Percentiles rank a stretch among this genome's conserved stretches.
Evolutionary conservation across 2,797 vertebrate genomes (phyloP).

Genomic region (Pygocentrus nattereri): DNA sequence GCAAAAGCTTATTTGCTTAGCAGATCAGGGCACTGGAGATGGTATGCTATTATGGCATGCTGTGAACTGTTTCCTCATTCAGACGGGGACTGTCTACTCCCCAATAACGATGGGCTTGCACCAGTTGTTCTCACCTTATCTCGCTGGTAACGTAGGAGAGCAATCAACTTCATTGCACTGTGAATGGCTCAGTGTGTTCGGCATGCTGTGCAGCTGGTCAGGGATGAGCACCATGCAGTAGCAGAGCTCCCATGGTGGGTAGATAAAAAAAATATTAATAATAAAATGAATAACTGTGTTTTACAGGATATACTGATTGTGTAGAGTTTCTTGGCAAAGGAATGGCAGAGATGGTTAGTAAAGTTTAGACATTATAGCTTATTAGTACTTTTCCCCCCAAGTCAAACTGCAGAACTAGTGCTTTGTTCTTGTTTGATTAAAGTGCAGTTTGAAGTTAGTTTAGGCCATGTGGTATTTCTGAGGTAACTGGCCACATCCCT

Average conservation of each 20-base stretch:
- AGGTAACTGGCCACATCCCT: neutral
- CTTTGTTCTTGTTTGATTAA: neutral
- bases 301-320: neutral
- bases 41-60: neutral
- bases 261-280: neutral
- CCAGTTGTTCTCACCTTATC: constrained; percentile 17
- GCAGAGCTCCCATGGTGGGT: neutral
- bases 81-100: neutral
- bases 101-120: neutral
- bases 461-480: neutral
- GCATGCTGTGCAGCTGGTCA: constrained; percentile 6
- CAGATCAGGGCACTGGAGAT: neutral
- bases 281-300: neutral
- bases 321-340: neutral
- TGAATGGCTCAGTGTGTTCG: neutral
- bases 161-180: constrained; percentile 2
- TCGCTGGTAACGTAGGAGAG: neutral
- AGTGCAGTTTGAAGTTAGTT: neutral
- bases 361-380: neutral
- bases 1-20: neutral
- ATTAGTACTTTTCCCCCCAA: neutral
- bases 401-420: neutral
- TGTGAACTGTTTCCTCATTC: constrained; percentile 13
- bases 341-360: neutral
- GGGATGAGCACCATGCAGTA: neutral